Evolutionary conservation across 1,140 invertebrate genomes (phyloP), one percentile per base, ranked within the genome.

Genomic region (Hyposmocoma kahamanoa): DNA sequence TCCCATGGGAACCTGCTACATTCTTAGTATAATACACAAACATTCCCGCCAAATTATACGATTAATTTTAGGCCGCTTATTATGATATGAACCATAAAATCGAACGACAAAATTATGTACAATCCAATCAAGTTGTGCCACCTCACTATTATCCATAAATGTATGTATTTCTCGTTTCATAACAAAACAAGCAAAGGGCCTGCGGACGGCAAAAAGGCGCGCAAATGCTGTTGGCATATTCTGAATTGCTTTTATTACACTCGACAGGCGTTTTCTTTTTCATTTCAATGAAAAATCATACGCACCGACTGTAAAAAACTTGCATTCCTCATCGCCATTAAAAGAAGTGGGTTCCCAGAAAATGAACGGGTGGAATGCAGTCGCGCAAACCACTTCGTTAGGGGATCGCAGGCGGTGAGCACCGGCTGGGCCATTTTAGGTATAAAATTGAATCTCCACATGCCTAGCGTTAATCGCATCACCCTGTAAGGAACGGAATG

Each of bases 201-300:
- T 66, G 61, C 62, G 67, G 69, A 63, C 66, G 55, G 58, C 56
- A 63, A 71, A 75, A 80, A 75, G 63, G 48, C 38, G 24, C 44
- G 55, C 60, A 66, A 61, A 66, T 58, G 56, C 42, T 46, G 59
- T 41, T 62, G 71, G 62, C 62, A 63, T 64, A 59, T 59, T 53
- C 50, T 57, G 42, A 39, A 47, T 61, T 56, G 67, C 59, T 67
- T 74, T 72, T 79, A 72, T 74, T 67, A 67, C 55, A 53, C 54
- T 20, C 32, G 24, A 28, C 6, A 8, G 51, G 53, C 55, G 54
- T 75, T 74, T 76, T 71, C 67, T 76, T 74, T 78, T 72, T 76
- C 72, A 79, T 72, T 78, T 78, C 68, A 80, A 80, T 78, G 76
- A 82, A 80, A 80, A 82, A 74, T 82, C 70, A 73, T 76, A 60